A percentile compares a stretch with the other conserved stretches of the same genome.
Conservation (phyloP, 2,797 vertebrate species). For the Syngnathus acus region DNA sequence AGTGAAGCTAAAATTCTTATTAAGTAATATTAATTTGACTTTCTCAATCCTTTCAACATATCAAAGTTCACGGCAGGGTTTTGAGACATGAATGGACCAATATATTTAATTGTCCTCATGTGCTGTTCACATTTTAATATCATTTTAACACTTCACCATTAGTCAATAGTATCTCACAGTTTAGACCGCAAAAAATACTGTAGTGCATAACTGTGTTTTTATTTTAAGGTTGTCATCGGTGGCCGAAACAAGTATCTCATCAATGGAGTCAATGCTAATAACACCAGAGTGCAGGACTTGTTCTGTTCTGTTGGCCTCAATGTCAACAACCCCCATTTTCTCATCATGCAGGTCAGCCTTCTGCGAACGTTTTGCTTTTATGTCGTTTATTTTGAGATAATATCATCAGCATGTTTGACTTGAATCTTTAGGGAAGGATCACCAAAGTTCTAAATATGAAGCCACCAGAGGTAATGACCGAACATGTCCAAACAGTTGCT, state of each 20-base stretch:
- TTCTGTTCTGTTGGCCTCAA: conserved; percentile 95
- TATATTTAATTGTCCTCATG: too few species aligned
- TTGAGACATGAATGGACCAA: too few species aligned
- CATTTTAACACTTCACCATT: too few species aligned
- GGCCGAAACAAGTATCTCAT: conserved; percentile 93
- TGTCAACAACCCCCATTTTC: conserved; percentile 97
- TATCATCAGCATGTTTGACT: background rate
- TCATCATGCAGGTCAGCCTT: conserved; percentile 92
- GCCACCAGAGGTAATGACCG: conserved; percentile 81
- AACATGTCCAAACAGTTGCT: background rate
- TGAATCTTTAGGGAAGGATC: conserved; percentile 80
- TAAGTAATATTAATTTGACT: background rate
- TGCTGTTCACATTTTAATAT: too few species aligned
- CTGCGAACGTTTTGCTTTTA: background rate
- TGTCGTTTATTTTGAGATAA: background rate
- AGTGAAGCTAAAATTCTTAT: too few species aligned
- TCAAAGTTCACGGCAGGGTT: too few species aligned
- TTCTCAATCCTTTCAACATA: background rate
- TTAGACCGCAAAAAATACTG: too few species aligned
- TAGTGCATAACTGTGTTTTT: conserved; percentile 1
- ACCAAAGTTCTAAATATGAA: conserved; percentile 98
- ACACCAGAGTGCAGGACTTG: conserved; percentile 85
- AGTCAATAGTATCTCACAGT: too few species aligned
- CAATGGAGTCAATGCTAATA: conserved; percentile 87
- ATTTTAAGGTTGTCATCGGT: conserved; percentile 79